Evolutionary conservation across 30 jellyfish, hydroid and myxozoan species (phyloP).

Genomic region (Turritopsis dohrnii): DNA sequence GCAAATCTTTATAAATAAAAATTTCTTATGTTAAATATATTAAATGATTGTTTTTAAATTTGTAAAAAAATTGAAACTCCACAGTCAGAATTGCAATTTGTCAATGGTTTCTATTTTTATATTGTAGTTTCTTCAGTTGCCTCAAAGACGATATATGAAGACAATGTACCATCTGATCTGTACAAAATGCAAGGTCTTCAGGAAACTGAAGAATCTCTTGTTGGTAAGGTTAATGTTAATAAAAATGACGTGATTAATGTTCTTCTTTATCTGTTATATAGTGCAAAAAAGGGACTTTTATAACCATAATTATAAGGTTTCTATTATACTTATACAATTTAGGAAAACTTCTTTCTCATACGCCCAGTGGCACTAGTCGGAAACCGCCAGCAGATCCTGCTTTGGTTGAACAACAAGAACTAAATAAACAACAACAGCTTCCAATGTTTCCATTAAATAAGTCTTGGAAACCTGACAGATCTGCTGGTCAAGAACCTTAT

Average conservation of each 20-base stretch:
- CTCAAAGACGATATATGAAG: slow-evolving; percentile 10
- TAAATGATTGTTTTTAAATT: too few relatives aligned
- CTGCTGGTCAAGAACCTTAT: background rate
- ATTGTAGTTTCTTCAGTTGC: background rate
- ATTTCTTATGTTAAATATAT: too few relatives aligned
- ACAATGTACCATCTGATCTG: slow-evolving; percentile 10
- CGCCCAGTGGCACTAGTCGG: background rate
- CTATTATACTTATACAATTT: slow-evolving; percentile 1
- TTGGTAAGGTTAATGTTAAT: slow-evolving; percentile 1
- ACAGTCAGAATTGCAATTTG: background rate
- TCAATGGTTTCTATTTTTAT: background rate
- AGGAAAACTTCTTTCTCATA: slow-evolving; percentile 11
- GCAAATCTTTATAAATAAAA: too few relatives aligned
- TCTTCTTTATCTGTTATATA: background rate
- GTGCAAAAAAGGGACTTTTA: too few relatives aligned
- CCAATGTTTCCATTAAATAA: background rate
- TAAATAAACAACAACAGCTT: background rate
- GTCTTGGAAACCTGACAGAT: background rate
- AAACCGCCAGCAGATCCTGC: background rate
- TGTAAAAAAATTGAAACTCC: background rate
- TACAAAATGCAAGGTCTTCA: slow-evolving; percentile 26
- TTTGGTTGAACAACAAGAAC: background rate
- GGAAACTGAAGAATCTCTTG: slow-evolving; percentile 11
- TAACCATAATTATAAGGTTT: background rate
- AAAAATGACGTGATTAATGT: background rate